Evolutionary conservation across 1,140 invertebrate species (phyloP), one percentile per base, ranked within the genome.

Genomic region (Nephila pilipes): DNA sequence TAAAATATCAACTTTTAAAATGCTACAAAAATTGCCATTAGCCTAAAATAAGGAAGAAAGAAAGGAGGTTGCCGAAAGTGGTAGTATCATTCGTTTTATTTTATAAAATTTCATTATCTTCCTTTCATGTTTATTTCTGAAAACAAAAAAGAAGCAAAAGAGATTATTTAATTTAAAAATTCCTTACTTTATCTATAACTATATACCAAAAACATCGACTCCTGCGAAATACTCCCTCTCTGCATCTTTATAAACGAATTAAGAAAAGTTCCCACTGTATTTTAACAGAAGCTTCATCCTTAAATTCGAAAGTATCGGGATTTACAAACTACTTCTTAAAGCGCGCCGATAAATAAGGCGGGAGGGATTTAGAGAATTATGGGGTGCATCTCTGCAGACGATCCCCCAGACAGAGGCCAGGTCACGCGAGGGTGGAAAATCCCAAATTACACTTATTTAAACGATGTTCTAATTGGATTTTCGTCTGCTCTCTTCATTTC

Each of bases 381-480:
- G 63, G 63, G 22, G n/a, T 25, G 22, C 16, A 36, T 75, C 69
- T 75, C 12, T 16, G 29, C 69, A 75, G 69, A 75, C 69, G 69
- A 75, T 75, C 69, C 65, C 69, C 69, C 25, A 75, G 69, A 75
- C 69, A 75, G 69, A 32, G 29, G 29, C 16, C 32, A 4, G 18
- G 69, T 75, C 69, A 75, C 32, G 69, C 32, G 69, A 75, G 69
- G 29, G 69, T 75, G 69, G 69, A 75, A 36, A 75, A 29, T 75
- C 18, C 69, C 69, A 75, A 75, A 75, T 75, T 36, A 75, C 32
- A 16, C 4, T 75, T 32, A 75, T 75, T 75, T 75, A 75, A 75
- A 75, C 69, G 69, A 32, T 75, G 69, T 36, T 75, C 69, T 75
- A 75, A 75, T 75, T 75, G 32, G 16, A 36, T 75, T 75, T 75